Evolutionary conservation across 2,888 invertebrate genomes (phyloP).

Genomic region (Hanleya hanleyi): DNA sequence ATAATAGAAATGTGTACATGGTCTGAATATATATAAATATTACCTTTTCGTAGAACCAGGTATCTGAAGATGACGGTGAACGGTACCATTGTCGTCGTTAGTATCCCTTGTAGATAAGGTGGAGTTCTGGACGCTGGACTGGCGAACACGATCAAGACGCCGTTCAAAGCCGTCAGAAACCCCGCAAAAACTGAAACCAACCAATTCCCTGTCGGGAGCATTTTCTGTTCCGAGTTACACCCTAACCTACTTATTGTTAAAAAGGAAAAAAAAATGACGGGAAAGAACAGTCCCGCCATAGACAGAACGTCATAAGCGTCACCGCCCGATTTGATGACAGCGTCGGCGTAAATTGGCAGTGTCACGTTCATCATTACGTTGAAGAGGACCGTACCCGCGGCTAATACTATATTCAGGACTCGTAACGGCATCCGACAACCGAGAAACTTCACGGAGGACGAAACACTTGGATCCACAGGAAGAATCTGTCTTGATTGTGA

Average conservation of each 20-base stretch:
- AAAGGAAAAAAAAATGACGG: slow-evolving; percentile 39
- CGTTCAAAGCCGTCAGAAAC: slow-evolving; percentile 43
- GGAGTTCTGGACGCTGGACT: slow-evolving; percentile 47
- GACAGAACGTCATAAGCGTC: slow-evolving; percentile 42
- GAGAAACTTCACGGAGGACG: not conserved
- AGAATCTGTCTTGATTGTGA: not conserved
- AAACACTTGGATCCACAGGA: not conserved
- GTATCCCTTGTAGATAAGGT: slow-evolving; percentile 50
- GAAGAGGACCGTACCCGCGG: slow-evolving; percentile 36
- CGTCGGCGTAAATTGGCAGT: slow-evolving; percentile 46
- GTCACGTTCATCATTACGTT: slow-evolving; percentile 46
- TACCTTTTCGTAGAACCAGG: slow-evolving; percentile 8
- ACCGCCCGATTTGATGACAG: slow-evolving; percentile 40
- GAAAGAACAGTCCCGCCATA: slow-evolving; percentile 33
- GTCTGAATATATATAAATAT: too few species aligned
- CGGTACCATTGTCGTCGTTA: slow-evolving; percentile 35
- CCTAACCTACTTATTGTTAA: slow-evolving; percentile 33
- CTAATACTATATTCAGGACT: slow-evolving; percentile 28
- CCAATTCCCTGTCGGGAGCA: slow-evolving; percentile 33
- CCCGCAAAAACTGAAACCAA: slow-evolving; percentile 44
- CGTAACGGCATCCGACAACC: not conserved
- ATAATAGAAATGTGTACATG: too few species aligned
- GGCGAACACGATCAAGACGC: slow-evolving; percentile 48
- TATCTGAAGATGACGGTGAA: slow-evolving; percentile 13
- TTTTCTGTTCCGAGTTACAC: slow-evolving; percentile 25